Conservation (phyloP, 2,113 vertebrate species). For the Phyllopteryx taeniolatus region DNA sequence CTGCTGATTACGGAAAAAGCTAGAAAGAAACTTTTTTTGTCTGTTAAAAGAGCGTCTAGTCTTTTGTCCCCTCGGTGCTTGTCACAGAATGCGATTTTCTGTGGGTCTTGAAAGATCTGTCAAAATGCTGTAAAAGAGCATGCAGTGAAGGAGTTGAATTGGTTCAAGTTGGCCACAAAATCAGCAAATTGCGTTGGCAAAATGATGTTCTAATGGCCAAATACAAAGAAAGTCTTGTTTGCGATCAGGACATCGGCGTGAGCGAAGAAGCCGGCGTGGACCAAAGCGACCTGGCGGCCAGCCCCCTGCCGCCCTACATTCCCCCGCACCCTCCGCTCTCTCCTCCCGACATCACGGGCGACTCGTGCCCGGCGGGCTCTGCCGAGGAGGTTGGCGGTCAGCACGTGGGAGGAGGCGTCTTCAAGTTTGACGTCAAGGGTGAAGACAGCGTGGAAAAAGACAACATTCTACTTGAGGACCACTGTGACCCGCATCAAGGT, state of each 20-base stretch:
- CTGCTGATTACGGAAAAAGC: too few relatives aligned
- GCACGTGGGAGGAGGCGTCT: constrained; percentile 27
- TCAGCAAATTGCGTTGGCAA: not conserved
- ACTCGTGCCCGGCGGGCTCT: constrained; percentile 51
- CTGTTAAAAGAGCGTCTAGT: too few relatives aligned
- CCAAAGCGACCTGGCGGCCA: constrained; percentile 66
- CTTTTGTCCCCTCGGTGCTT: not conserved
- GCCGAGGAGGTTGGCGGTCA: constrained; percentile 41
- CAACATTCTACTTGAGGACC: constrained; percentile 15
- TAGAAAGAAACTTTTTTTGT: too few relatives aligned
- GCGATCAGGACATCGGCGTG: constrained; percentile 65
- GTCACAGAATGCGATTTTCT: too few relatives aligned
- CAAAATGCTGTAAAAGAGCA: too few relatives aligned
- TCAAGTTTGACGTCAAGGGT: constrained; percentile 68
- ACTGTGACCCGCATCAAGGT: constrained; percentile 28
- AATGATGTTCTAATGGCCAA: too few relatives aligned
- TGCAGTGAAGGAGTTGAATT: not conserved
- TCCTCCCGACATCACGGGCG: constrained; percentile 64
- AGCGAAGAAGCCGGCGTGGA: constrained; percentile 67
- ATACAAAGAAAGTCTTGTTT: not conserved
- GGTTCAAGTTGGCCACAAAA: not conserved
- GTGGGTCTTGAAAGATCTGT: not conserved
- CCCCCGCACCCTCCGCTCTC: constrained; percentile 64
- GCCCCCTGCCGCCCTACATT: constrained; percentile 66
- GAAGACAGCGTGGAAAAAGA: constrained; percentile 20